Percentiles rank a stretch among this genome's conserved stretches.
Conservation (phyloP, 2,113 vertebrate genomes). For the Ahaetulla prasina region DNA sequence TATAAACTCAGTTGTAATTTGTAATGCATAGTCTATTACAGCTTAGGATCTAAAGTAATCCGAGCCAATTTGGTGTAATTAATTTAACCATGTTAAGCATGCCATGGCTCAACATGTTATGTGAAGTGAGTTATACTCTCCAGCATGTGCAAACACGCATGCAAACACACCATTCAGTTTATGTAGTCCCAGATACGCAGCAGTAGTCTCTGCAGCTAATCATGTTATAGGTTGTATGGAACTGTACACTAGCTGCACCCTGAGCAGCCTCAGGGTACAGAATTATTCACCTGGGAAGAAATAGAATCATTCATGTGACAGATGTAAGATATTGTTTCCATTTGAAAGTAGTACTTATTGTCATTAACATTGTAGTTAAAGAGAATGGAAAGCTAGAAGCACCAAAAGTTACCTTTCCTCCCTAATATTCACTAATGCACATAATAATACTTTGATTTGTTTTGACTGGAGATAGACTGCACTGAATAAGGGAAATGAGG, state of each 20-base stretch:
- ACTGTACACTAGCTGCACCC: not conserved
- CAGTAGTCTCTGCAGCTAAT: not conserved
- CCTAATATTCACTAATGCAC: conserved; percentile 26
- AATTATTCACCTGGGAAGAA: not conserved
- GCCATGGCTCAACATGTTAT: not conserved
- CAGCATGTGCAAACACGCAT: not conserved
- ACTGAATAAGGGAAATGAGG: not conserved
- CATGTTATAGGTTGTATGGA: not conserved
- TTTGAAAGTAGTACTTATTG: not conserved
- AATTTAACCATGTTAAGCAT: not conserved
- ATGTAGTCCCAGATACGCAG: not conserved
- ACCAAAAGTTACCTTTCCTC: not conserved
- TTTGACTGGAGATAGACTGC: not conserved
- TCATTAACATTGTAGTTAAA: not conserved
- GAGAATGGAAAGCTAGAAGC: not conserved
- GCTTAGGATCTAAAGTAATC: not conserved
- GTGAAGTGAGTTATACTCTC: not conserved
- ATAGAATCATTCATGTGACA: not conserved
- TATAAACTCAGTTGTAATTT: not conserved
- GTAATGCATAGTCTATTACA: not conserved
- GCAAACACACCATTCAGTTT: not conserved
- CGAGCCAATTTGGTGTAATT: not conserved
- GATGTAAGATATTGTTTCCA: not conserved
- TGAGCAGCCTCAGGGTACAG: not conserved
- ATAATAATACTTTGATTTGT: not conserved